Evolutionary conservation across 2,113 vertebrate species (phyloP), one percentile per base, ranked within the genome.

Genomic region (Perca fluviatilis): DNA sequence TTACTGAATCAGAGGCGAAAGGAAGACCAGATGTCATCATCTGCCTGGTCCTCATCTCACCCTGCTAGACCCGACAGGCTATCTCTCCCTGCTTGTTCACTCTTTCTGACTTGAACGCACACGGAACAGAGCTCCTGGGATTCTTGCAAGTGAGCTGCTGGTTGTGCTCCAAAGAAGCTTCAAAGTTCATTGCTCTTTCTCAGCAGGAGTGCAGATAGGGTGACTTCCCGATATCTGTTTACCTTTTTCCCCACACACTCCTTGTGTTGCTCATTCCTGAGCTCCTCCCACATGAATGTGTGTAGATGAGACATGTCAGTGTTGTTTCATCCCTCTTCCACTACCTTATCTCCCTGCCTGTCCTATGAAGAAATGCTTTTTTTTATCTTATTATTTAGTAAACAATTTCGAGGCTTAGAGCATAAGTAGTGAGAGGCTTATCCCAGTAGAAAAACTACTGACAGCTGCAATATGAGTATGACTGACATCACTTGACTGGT

Each of bases 171-270:
- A 84, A 79, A 86, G 86, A 87, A 80, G 86, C 88, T 89, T 93
- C 88, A 87, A 84, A 88, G 87, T 94, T 80, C 89, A 90, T 85
- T 84, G 84, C 89, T 90, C 85, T 89, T 90, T 87, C 68, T 86
- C 79, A 2, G 81, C 86, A 58, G 81, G 54, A 75, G 85, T 51
- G 69, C 57, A 80, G 70, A 63, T 46, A 63, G 62, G 79, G 78
- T 51, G 60, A 83, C 57, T 79, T 72, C 30, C 60, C 18, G 9
- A 80, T 77, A 76, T 84, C 86, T 77, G 50, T 80, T 72, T 16
- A 40, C 47, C 33, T 47, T 47, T 81, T 61, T 10, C 7, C 56
- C 64, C 77, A 60, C 63, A 72, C 85, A 49, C 63, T 75, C 76
- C 71, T 75, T 83, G 68, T 62, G 54, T 72, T 67, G 71, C 74